Evolutionary conservation across 1,140 invertebrate species (phyloP).

Genomic region (Eubasilissa regina): DNA sequence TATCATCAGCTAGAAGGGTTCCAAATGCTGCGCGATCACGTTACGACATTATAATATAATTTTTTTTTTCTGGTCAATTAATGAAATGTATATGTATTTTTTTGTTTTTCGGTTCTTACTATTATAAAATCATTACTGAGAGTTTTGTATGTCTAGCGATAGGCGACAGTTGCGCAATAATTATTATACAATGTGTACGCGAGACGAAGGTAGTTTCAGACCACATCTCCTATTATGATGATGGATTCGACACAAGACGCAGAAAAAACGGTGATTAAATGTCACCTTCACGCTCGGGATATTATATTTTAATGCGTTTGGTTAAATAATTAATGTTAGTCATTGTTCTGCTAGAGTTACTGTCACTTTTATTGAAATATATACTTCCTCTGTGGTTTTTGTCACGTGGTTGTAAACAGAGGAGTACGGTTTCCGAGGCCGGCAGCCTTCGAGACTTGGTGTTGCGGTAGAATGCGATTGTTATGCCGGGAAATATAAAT

Average conservation of each 20-base stretch:
- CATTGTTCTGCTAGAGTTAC: constrained; percentile 33
- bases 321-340: constrained; percentile 27
- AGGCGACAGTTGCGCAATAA: constrained; percentile 26
- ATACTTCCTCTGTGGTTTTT: constrained; percentile 38
- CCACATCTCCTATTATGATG: constrained; percentile 18
- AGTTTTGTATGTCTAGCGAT: too few relatives aligned
- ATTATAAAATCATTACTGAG: too few relatives aligned
- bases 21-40: too few relatives aligned
- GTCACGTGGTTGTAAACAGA: constrained; percentile 16
- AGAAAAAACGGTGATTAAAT: constrained; percentile 27
- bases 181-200: constrained; percentile 2
- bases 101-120: too few relatives aligned
- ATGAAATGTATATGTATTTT: too few relatives aligned
- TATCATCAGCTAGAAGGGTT: too few relatives aligned
- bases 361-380: constrained; percentile 32
- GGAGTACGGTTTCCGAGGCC: constrained; percentile 13
- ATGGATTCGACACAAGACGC: constrained; percentile 15
- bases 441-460: constrained; percentile 15
- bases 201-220: constrained; percentile 5
- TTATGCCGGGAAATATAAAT: neutral
- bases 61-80: too few relatives aligned
- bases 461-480: neutral
- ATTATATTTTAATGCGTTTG: constrained; percentile 22
- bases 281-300: constrained; percentile 39
- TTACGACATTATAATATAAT: too few relatives aligned